Base-by-base conservation (phyloP, 2,888 invertebrate species). In the Meteorus colon region DNA sequence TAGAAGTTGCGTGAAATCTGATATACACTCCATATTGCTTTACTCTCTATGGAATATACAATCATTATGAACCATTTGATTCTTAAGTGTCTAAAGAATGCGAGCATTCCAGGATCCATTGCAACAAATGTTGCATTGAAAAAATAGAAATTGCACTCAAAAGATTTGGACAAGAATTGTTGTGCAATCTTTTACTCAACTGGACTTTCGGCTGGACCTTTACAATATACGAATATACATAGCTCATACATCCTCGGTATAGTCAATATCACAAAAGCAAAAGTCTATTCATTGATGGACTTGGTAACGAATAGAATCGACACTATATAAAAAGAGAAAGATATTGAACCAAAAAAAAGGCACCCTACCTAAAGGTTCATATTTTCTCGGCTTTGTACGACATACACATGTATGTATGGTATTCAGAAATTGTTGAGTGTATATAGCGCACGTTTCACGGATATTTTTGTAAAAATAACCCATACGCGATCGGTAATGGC, bases 391-490 rank as follows among this genome's bases (percentile, higher is more conserved):
- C 31, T 48, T 67, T 55, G 59, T 70, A 41, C 19, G 19, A 4
- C n/a, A 55, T 19, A 55, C 24, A 55, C 10, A 55, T 55, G 55
- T 19, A 55, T 55, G 10, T 41, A 60, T 16, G 31, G 29, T 29
- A 59, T 55, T 55, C 55, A 59, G 14, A 37, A 71, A 45, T 59
- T 51, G 14, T 48, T 60, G 60, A 41, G 67, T 72, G 45, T 66
- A 67, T 24, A 34, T 41, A 48, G 31, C 24, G 24, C 60, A 48
- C 60, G 72, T 76, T 72, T 67, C 67, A 73, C 24, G 72, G 62
- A 62, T 72, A 68, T 76, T 76, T 76, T 55, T 8, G 72, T 72
- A n/a, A 62, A 76, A 76, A 68, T 72, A 76, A 62, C 76, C 68
- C 16, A 41, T 31, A 62, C 24, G 37, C 71, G 75, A 75, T 75